A percentile compares a stretch with the other conserved stretches of the same genome.
Conservation (phyloP, 2,113 vertebrate species). For the Pteruthius melanotis region DNA sequence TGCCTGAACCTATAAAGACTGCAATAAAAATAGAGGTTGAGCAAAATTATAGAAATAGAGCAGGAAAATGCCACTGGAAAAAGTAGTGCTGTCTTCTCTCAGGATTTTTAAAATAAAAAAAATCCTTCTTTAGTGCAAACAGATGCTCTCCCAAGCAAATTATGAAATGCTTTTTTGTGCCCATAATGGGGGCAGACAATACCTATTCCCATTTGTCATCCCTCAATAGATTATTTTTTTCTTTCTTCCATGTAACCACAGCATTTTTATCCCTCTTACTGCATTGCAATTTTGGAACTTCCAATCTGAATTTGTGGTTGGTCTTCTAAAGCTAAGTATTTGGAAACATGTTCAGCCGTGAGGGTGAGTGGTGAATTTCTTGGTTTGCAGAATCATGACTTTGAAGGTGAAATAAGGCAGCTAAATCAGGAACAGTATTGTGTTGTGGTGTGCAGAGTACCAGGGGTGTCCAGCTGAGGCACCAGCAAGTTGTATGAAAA, state of each 20-base stretch:
- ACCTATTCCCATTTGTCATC: not conserved
- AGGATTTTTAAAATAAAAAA: not conserved
- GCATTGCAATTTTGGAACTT: not conserved
- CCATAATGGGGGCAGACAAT: not conserved
- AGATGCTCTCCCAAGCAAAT: not conserved
- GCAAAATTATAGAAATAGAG: not conserved
- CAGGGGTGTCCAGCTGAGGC: not conserved
- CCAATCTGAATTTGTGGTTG: not conserved
- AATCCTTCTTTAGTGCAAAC: not conserved
- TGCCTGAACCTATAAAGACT: not conserved
- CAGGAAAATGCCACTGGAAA: not conserved
- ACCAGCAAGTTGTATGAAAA: not conserved
- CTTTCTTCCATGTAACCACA: fast-evolving
- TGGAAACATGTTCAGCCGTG: not conserved
- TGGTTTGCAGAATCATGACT: not conserved
- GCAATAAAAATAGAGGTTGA: not conserved
- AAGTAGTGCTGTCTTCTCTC: not conserved
- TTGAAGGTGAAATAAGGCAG: not conserved
- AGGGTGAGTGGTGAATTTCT: not conserved
- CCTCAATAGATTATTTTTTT: not conserved
- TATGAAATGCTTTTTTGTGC: not conserved
- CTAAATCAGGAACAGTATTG: not conserved
- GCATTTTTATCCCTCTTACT: not conserved
- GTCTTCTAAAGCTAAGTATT: not conserved
- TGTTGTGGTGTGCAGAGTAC: not conserved